These are phyloP conservation scores for Ennomos erosarius DNA, from an alignment of 2,888 invertebrate species.

Conservation along the genomic window DNA sequence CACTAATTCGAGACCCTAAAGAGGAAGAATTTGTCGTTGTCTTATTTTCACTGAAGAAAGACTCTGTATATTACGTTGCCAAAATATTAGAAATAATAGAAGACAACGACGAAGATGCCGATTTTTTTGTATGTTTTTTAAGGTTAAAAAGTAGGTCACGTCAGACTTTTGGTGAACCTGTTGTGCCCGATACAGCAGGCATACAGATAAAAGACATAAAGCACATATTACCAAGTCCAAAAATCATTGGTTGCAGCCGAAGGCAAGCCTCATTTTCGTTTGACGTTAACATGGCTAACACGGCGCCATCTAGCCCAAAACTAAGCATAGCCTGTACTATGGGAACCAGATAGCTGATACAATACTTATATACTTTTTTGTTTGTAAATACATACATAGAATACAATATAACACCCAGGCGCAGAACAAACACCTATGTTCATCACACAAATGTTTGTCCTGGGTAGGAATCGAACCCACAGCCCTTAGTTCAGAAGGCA, in stretches of 20 bases:
- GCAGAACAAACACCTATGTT: too few relatives aligned
- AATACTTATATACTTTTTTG: too few relatives aligned
- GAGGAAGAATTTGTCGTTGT: constrained; percentile 9
- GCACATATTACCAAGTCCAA: constrained; percentile 10
- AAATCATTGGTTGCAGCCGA: constrained; percentile 6
- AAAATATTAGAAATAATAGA: constrained; percentile 1
- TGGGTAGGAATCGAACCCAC: too few relatives aligned
- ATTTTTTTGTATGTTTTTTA: constrained; percentile 6
- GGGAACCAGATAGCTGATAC: background rate
- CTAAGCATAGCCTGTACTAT: too few relatives aligned
- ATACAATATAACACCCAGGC: too few relatives aligned
- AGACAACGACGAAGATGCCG: constrained; percentile 4
- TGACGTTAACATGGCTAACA: constrained; percentile 4
- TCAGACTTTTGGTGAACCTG: constrained; percentile 6
- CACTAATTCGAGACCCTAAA: constrained; percentile 1
- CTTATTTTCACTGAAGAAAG: constrained; percentile 2
- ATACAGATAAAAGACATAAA: constrained; percentile 4
- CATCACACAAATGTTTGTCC: too few relatives aligned
- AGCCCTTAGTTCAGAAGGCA: too few relatives aligned
- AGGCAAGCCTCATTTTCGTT: constrained; percentile 1
- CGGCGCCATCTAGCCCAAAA: too few relatives aligned
- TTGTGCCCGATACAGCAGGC: constrained; percentile 9
- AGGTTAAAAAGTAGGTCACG: constrained; percentile 7
- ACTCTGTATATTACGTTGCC: constrained; percentile 4
- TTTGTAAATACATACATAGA: too few relatives aligned